Conservation (phyloP, 2,888 invertebrate species). For the Seira ritae region DNA sequence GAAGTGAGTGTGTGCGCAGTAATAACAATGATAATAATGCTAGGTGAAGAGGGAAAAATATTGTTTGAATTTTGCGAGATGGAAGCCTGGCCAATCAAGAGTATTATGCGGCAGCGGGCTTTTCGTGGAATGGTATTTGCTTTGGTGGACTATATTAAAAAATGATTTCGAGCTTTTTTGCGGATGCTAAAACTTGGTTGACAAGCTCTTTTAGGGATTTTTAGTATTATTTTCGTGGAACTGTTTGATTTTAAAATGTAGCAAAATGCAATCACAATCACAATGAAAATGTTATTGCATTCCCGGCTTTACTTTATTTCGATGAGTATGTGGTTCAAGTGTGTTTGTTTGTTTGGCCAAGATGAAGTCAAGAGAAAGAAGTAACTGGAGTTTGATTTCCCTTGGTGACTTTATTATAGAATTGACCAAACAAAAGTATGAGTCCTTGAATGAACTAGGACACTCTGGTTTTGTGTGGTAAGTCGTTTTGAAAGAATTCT, state of each 20-base stretch:
- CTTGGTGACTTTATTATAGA: conserved; percentile 41
- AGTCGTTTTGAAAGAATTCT: too few relatives aligned
- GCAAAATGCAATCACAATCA: too few relatives aligned
- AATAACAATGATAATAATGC: conserved; percentile 1
- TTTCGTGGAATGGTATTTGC: not conserved
- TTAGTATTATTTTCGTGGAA: not conserved
- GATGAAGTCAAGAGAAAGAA: too few relatives aligned
- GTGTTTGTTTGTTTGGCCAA: conserved; percentile 25
- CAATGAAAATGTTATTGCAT: not conserved
- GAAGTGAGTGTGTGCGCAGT: too few relatives aligned
- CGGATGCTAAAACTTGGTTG: too few relatives aligned
- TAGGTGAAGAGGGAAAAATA: not conserved
- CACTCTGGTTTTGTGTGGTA: too few relatives aligned
- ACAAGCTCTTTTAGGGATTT: not conserved
- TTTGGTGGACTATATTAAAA: not conserved
- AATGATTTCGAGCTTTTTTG: too few relatives aligned
- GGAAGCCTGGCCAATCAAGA: not conserved
- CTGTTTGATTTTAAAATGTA: not conserved
- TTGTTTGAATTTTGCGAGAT: too few relatives aligned
- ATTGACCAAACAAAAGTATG: conserved; percentile 32
- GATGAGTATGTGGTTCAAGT: conserved; percentile 23
- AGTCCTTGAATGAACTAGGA: too few relatives aligned
- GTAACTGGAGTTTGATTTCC: conserved; percentile 49
- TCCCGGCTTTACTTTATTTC: not conserved
- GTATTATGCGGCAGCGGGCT: not conserved